A percentile compares a stretch with the other conserved stretches of the same genome.
These are phyloP conservation scores for Rutpela maculata DNA, from an alignment of 2,888 invertebrate species.

Conservation along the genomic window DNA sequence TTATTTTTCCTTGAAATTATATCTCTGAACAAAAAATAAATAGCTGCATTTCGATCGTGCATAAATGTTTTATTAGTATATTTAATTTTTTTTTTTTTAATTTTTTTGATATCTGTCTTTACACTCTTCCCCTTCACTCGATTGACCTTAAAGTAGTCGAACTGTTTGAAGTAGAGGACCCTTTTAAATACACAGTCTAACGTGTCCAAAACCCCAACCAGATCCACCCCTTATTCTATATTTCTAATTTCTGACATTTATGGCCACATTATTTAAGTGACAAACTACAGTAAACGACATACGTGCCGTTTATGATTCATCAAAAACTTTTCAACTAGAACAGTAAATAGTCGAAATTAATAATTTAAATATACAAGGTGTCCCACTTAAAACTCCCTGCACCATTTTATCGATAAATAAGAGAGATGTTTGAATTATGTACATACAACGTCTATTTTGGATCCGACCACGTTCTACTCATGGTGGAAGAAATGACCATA, in stretches of 20 bases:
- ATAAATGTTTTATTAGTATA: too few relatives aligned
- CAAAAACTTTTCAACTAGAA: neutral
- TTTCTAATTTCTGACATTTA: constrained; percentile 68
- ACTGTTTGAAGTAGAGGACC: constrained; percentile 38
- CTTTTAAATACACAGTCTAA: constrained; percentile 58
- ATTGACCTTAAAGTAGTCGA: constrained; percentile 22
- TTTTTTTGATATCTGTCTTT: neutral
- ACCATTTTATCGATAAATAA: too few relatives aligned
- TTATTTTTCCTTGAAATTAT: too few relatives aligned
- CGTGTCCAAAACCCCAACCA: constrained; percentile 57
- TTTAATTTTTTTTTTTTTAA: too few relatives aligned
- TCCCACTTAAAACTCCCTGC: too few relatives aligned
- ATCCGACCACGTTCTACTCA: too few relatives aligned
- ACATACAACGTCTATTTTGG: too few relatives aligned
- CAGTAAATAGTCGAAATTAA: constrained; percentile 2
- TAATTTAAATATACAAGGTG: neutral
- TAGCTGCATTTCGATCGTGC: too few relatives aligned
- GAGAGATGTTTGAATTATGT: too few relatives aligned
- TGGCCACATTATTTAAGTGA: constrained; percentile 63
- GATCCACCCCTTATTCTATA: constrained; percentile 62
- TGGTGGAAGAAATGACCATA: too few relatives aligned
- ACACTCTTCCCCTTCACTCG: neutral
- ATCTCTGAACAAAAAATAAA: too few relatives aligned
- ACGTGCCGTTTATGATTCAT: constrained; percentile 37
- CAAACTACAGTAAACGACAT: constrained; percentile 45